Percentiles rank a stretch among this genome's conserved stretches.
Conservation (phyloP, 2,797 vertebrate genomes). For the Macropus fuliginosus region DNA sequence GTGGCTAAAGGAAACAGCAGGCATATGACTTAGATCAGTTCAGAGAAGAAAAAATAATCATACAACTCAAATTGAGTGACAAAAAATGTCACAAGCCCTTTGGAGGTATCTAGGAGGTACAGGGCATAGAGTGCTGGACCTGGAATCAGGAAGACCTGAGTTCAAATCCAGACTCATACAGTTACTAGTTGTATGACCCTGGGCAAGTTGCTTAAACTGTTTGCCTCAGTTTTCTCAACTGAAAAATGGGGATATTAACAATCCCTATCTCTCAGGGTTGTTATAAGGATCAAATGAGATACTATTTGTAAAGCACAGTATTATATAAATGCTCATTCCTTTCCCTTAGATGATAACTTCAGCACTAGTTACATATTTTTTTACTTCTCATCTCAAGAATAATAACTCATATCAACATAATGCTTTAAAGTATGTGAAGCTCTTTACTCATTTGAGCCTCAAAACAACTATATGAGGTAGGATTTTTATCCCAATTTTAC, state of each 20-base stretch:
- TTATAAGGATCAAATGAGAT: too few relatives aligned
- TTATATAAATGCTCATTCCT: neutral
- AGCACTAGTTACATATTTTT: neutral
- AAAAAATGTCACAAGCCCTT: neutral
- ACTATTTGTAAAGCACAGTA: neutral
- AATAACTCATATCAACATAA: neutral
- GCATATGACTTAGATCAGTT: neutral
- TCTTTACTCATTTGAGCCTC: neutral
- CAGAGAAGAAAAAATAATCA: neutral
- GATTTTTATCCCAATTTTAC: neutral
- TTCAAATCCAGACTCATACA: neutral
- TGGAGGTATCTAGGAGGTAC: neutral
- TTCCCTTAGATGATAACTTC: neutral
- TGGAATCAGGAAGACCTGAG: neutral
- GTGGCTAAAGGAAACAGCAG: neutral
- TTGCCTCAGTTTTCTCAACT: too few relatives aligned
- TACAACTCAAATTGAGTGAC: neutral
- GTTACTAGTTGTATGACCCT: neutral
- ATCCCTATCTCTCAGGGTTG: too few relatives aligned
- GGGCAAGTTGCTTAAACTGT: too few relatives aligned
- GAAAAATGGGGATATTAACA: too few relatives aligned
- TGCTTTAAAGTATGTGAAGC: constrained; percentile 4
- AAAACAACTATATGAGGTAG: too few relatives aligned
- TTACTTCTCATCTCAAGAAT: neutral
- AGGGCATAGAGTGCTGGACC: neutral